Conservation (phyloP, 2,888 invertebrate species). For the Coenonympha arcania region DNA sequence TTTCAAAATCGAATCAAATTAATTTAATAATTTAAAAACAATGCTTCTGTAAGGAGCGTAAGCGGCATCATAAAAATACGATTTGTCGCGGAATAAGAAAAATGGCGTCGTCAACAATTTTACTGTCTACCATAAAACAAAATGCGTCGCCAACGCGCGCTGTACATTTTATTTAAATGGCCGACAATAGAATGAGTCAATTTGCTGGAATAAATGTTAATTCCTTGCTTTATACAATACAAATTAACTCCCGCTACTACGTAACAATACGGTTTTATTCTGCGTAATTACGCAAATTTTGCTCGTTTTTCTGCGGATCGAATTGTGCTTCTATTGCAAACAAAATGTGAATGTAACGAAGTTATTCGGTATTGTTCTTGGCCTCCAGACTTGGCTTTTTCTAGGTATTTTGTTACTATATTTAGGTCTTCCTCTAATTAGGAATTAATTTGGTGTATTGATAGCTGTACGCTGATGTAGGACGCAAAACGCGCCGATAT, state of each 20-base stretch:
- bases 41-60: conserved; percentile 11
- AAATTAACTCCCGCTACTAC: conserved; percentile 17
- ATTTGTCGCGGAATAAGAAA: conserved; percentile 30
- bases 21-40: conserved; percentile 8
- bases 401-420: too few relatives aligned
- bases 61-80: conserved; percentile 29
- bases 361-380: too few relatives aligned
- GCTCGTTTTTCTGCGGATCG: neutral
- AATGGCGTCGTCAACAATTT: conserved; percentile 32
- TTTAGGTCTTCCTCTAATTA: too few relatives aligned
- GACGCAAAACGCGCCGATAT: too few relatives aligned
- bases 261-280: conserved; percentile 6
- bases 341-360: too few relatives aligned
- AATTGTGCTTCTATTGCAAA: neutral
- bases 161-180: conserved; percentile 26
- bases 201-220: conserved; percentile 22
- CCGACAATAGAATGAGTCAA: conserved; percentile 23
- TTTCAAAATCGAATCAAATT: too few relatives aligned
- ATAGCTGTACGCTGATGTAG: too few relatives aligned
- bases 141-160: conserved; percentile 25
- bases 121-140: conserved; percentile 32
- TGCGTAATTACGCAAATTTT: neutral
- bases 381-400: too few relatives aligned
- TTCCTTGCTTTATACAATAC: conserved; percentile 18
- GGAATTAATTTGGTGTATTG: too few relatives aligned